These are phyloP conservation scores for Bos javanicus DNA, from an alignment of 2,113 vertebrate species.

Conservation along the genomic window DNA sequence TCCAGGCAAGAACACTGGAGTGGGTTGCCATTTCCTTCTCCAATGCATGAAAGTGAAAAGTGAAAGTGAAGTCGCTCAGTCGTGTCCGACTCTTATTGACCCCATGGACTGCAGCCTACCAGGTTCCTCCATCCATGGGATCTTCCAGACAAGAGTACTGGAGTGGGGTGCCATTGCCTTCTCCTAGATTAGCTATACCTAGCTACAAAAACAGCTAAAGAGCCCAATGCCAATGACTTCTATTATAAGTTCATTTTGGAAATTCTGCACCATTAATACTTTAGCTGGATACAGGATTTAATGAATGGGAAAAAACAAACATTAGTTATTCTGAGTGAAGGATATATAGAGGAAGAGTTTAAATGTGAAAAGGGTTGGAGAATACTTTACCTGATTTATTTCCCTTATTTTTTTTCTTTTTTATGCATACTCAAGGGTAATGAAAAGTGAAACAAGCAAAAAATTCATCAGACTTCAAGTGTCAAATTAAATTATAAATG, in stretches of 20 bases:
- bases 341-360: background rate
- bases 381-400: background rate
- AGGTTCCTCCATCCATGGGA: too few relatives aligned
- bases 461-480: background rate
- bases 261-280: background rate
- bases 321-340: background rate
- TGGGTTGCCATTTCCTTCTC: too few relatives aligned
- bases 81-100: too few relatives aligned
- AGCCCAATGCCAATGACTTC: background rate
- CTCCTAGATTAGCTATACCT: background rate
- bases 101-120: too few relatives aligned
- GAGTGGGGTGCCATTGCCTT: too few relatives aligned
- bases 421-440: background rate
- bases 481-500: background rate
- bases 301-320: background rate
- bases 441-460: background rate
- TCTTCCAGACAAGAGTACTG: too few relatives aligned
- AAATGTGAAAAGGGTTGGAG: background rate
- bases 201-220: background rate
- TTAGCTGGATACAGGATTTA: background rate
- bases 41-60: too few relatives aligned
- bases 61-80: too few relatives aligned
- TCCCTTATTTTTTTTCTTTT: background rate
- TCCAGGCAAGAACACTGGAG: too few relatives aligned
- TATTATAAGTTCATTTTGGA: background rate